Conservation (phyloP, 2,797 vertebrate species). For the Sebastes oblongus region DNA sequence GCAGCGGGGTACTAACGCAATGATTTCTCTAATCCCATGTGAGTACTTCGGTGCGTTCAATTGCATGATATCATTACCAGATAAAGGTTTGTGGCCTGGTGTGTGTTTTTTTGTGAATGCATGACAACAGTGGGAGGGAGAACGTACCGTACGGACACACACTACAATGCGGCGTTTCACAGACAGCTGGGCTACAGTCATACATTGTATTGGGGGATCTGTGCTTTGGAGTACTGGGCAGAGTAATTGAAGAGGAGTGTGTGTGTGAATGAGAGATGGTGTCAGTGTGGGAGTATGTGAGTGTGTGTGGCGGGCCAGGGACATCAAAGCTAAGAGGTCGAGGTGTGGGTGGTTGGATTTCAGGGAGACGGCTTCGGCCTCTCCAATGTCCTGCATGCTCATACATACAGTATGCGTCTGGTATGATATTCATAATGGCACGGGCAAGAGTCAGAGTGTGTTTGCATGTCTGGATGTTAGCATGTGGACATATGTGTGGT, state of each 20-base stretch:
- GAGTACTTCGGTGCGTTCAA: conserved; percentile 17
- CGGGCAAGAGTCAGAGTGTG: conserved; percentile 51
- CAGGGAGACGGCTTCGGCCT: conserved; percentile 17
- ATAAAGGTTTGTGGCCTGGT: not conserved
- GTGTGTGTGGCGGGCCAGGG: conserved; percentile 7
- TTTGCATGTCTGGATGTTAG: conserved; percentile 54
- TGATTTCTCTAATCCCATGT: conserved; percentile 19
- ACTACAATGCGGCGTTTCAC: not conserved
- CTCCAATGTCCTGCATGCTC: conserved; percentile 27
- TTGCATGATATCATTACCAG: conserved; percentile 27
- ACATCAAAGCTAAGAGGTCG: conserved; percentile 58
- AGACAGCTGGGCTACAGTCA: conserved; percentile 30
- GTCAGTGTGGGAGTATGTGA: conserved; percentile 40
- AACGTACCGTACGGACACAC: not conserved
- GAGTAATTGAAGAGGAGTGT: conserved; percentile 12
- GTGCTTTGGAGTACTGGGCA: not conserved
- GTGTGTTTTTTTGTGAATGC: not conserved
- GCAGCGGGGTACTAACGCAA: not conserved
- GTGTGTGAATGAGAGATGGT: conserved; percentile 20
- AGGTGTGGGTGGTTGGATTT: conserved; percentile 47
- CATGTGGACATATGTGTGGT: conserved; percentile 29
- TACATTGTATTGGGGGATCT: not conserved
- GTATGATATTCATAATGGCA: conserved; percentile 39
- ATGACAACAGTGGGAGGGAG: not conserved
- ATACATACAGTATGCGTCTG: conserved; percentile 30